Evolutionary conservation across 2,888 invertebrate genomes (phyloP).

Genomic region (Rambutsinella grinnellia): DNA sequence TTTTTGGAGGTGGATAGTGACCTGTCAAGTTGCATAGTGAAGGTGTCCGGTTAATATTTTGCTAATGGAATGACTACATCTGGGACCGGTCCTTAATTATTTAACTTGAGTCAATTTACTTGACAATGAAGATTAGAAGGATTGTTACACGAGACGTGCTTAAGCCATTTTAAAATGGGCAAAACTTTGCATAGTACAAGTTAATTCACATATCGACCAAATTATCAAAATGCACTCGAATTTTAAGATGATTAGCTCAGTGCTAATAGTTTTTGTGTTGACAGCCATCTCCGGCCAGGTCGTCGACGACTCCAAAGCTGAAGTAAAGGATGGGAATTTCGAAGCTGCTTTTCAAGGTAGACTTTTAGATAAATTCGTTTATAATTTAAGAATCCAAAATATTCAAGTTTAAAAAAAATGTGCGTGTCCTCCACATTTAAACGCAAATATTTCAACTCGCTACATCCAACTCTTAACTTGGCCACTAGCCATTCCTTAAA

Average conservation of each 20-base stretch:
- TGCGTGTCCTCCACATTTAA: background rate
- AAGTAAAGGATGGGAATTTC: slow-evolving; percentile 21
- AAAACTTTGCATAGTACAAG: too few species aligned
- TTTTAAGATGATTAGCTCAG: slow-evolving; percentile 15
- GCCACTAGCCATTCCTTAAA: too few species aligned
- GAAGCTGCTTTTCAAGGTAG: slow-evolving; percentile 48
- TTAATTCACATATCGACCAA: background rate
- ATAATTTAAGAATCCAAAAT: background rate
- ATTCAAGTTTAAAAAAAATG: background rate
- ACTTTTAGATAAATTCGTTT: background rate
- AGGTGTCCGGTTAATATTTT: background rate
- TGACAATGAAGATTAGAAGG: too few species aligned
- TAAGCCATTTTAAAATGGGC: too few species aligned
- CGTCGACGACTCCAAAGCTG: slow-evolving; percentile 16
- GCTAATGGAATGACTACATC: background rate
- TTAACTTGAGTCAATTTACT: too few species aligned
- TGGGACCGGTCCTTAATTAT: too few species aligned
- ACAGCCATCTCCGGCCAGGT: slow-evolving; percentile 37
- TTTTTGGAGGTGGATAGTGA: too few species aligned
- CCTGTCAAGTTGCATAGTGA: too few species aligned
- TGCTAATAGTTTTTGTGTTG: slow-evolving; percentile 39
- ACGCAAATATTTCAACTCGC: background rate
- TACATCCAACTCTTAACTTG: too few species aligned
- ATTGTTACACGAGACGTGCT: too few species aligned
- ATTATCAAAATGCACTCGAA: background rate